Evolutionary conservation across 2,113 vertebrate species (phyloP).

Genomic region (Leucopternis melanops): DNA sequence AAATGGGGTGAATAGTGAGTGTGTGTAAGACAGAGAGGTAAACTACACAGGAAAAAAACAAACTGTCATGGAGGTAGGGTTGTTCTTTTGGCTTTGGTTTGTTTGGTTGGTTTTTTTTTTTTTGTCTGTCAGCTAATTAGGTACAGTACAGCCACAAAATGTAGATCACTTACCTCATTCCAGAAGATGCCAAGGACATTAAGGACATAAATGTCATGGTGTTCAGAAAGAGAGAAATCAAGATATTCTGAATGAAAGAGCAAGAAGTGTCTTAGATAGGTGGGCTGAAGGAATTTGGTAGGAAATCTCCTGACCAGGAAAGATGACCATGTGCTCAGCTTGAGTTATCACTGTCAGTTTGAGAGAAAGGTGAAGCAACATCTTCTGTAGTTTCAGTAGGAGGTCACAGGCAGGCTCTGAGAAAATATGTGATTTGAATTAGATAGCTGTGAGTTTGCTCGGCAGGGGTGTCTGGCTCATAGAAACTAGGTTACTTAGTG

Average conservation of each 20-base stretch:
- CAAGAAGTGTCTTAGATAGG: background rate
- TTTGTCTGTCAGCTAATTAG: background rate
- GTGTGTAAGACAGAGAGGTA: background rate
- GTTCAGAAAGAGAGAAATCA: background rate
- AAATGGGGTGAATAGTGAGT: background rate
- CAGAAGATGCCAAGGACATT: background rate
- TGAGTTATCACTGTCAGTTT: background rate
- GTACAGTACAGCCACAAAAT: background rate
- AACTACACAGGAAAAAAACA: background rate
- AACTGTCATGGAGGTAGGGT: background rate
- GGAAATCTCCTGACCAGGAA: background rate
- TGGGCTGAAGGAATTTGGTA: background rate
- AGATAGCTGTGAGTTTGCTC: background rate
- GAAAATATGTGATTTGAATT: background rate
- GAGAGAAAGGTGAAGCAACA: background rate
- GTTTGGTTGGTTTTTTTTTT: background rate
- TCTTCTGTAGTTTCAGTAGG: background rate
- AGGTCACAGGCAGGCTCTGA: background rate
- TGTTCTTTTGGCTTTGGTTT: background rate
- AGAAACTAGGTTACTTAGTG: background rate
- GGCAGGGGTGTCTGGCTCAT: background rate
- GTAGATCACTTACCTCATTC: background rate
- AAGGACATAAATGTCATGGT: background rate
- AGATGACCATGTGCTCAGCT: background rate
- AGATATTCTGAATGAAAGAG: background rate